Conservation (phyloP, 2,797 vertebrate genomes). For the Lacerta agilis region DNA sequence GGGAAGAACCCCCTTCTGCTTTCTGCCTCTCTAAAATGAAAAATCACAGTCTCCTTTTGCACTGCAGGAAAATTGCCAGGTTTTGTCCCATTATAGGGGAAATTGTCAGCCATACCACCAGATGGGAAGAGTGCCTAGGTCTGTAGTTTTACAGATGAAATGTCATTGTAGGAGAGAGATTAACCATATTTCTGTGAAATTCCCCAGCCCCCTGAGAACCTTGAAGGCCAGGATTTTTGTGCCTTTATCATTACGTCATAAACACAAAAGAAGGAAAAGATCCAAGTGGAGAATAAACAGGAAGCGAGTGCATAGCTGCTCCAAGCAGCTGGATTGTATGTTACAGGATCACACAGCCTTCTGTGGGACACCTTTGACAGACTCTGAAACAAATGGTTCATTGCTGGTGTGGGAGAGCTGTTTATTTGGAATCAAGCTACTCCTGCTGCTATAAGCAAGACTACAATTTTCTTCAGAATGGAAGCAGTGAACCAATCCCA, state of each 20-base stretch:
- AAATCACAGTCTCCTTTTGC: background rate
- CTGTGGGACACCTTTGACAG: background rate
- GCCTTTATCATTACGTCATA: background rate
- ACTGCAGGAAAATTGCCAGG: background rate
- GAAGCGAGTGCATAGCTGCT: background rate
- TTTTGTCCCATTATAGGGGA: background rate
- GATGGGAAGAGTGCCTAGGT: background rate
- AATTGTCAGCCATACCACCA: background rate
- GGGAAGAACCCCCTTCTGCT: background rate
- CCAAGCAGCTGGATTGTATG: background rate
- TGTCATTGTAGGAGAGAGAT: background rate
- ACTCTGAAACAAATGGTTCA: background rate
- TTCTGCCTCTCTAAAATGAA: slow-evolving; percentile 1
- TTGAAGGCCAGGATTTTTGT: background rate
- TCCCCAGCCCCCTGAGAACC: background rate
- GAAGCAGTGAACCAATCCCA: no score
- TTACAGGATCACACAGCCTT: background rate
- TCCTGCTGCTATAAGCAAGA: background rate
- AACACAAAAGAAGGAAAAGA: background rate
- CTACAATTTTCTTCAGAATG: background rate
- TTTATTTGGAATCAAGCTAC: background rate
- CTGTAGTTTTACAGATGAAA: background rate
- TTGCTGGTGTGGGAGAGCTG: background rate
- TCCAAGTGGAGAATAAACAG: background rate
- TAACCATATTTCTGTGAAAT: background rate